Evolutionary conservation across 2,797 vertebrate species (phyloP).

Genomic region (Moxostoma hubbsi): DNA sequence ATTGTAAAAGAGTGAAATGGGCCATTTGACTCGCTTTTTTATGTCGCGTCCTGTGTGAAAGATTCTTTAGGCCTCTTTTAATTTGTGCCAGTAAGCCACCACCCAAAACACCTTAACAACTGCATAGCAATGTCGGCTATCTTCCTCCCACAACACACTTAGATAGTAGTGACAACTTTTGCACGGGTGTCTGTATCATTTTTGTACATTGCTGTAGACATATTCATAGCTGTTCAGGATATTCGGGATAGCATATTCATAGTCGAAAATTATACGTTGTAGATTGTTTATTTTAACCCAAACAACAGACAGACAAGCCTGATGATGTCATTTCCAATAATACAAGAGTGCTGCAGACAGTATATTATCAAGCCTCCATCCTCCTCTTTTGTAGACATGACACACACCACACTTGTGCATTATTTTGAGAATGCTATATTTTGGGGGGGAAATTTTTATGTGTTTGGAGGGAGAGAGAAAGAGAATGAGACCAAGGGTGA

Average conservation of each 20-base stretch:
- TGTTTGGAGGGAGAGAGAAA: background rate
- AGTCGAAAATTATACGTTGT: slow-evolving; percentile 22
- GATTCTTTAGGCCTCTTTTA: too few species aligned
- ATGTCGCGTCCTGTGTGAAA: too few species aligned
- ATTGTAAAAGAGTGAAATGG: too few species aligned
- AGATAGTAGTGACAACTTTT: background rate
- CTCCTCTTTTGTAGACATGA: slow-evolving; percentile 14
- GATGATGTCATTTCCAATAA: slow-evolving; percentile 34
- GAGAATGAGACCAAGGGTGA: background rate
- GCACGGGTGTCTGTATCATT: slow-evolving; percentile 3
- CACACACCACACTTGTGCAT: background rate
- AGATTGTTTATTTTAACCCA: slow-evolving; percentile 31
- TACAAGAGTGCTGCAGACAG: background rate
- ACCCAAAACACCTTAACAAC: background rate
- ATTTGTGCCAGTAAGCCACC: too few species aligned
- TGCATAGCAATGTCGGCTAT: background rate
- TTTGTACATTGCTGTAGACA: slow-evolving; percentile 11
- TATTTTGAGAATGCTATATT: slow-evolving; percentile 4
- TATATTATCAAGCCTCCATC: slow-evolving; percentile 29
- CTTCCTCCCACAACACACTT: background rate
- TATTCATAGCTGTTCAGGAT: slow-evolving; percentile 7
- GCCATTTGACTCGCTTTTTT: too few species aligned
- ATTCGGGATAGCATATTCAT: too few species aligned
- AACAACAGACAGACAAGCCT: slow-evolving; percentile 8
- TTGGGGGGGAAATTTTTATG: background rate